Percentiles rank a stretch among this genome's conserved stretches.
These are phyloP conservation scores for Smutsia gigantea DNA, from an alignment of 2,797 vertebrate species.

Conservation along the genomic window DNA sequence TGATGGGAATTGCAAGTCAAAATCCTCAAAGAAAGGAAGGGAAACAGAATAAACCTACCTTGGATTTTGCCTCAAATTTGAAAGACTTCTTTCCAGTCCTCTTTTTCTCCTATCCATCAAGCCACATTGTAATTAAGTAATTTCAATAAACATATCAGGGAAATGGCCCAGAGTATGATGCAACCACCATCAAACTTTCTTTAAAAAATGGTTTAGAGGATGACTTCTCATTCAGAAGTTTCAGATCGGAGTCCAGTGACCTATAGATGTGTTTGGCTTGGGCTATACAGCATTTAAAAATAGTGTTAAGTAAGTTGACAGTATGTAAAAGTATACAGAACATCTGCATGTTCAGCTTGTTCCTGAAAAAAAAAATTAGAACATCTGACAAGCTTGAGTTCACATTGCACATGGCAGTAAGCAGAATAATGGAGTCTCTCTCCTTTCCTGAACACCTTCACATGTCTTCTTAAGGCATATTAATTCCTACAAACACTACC, in stretches of 20 bases:
- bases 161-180: neutral
- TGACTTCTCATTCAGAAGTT: neutral
- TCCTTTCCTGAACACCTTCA: neutral
- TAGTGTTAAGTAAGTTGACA: neutral
- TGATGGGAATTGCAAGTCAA: slow-evolving; percentile 21
- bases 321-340: neutral
- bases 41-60: neutral
- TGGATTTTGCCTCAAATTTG: slow-evolving; percentile 49
- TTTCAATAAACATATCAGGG: slow-evolving; percentile 44
- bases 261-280: neutral
- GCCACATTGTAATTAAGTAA: slow-evolving; percentile 57
- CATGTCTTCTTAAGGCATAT: neutral
- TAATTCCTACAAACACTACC: neutral
- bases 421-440: neutral
- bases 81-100: slow-evolving; percentile 59
- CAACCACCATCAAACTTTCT: neutral
- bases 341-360: neutral
- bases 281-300: neutral
- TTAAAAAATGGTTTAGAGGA: neutral
- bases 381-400: neutral
- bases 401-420: neutral
- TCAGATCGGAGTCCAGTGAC: neutral
- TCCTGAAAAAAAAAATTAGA: neutral
- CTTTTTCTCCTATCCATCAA: slow-evolving; percentile 48
- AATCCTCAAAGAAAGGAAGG: neutral